Percentiles rank a stretch among this genome's conserved stretches.
Evolutionary conservation across 2,113 vertebrate genomes (phyloP).

Genomic region (Campylomormyrus tamandua): DNA sequence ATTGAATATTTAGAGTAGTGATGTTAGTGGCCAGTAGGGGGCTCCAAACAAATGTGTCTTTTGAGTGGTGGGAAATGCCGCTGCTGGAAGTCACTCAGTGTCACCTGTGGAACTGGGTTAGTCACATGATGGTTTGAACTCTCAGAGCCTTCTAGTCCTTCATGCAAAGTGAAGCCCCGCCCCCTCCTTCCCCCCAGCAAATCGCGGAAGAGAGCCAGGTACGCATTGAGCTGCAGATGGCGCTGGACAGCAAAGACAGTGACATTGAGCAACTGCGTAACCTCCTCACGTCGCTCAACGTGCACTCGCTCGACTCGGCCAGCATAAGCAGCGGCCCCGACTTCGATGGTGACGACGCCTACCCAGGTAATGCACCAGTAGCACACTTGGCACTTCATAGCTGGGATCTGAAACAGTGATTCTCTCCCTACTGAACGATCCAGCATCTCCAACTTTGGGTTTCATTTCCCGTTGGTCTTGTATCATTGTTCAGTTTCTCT

Average conservation of each 20-base stretch:
- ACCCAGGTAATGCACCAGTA: slow-evolving; percentile 62
- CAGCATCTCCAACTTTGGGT: too few species aligned
- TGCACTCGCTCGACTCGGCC: slow-evolving; percentile 80
- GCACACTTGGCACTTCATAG: not conserved
- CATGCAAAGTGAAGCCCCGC: not conserved
- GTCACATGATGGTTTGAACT: not conserved
- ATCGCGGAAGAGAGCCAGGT: slow-evolving; percentile 89
- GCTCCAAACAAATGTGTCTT: not conserved
- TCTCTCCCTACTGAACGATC: not conserved
- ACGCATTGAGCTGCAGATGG: slow-evolving; percentile 94
- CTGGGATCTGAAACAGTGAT: not conserved
- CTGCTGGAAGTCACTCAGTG: not conserved
- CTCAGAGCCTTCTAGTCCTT: not conserved
- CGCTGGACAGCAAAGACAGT: slow-evolving; percentile 95
- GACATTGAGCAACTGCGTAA: slow-evolving; percentile 97
- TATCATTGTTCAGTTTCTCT: not conserved
- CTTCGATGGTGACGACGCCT: slow-evolving; percentile 80
- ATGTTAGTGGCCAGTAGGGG: not conserved
- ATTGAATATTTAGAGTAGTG: not conserved
- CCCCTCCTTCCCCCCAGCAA: slow-evolving; percentile 65
- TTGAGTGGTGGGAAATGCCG: not conserved
- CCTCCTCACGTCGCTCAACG: slow-evolving; percentile 78
- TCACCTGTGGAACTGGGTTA: not conserved
- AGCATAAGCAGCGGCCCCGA: slow-evolving; percentile 89
- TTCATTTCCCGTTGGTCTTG: not conserved